Evolutionary conservation across 1,140 invertebrate species (phyloP).

Genomic region (Pseudomyrmex concolor): DNA sequence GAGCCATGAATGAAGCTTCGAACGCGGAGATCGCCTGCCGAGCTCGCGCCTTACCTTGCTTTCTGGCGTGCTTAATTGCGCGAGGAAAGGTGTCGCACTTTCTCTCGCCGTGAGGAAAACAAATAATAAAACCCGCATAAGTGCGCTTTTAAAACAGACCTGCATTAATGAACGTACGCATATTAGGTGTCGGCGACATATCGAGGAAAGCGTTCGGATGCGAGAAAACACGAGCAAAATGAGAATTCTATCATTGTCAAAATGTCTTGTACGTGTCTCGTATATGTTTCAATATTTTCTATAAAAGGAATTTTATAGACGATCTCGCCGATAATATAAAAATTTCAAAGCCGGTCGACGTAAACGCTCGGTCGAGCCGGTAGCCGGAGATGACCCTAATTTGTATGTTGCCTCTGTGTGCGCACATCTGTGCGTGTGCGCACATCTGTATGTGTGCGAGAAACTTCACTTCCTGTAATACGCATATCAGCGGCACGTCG

Average conservation of each 20-base stretch:
- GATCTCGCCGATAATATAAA: background rate
- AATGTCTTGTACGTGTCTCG: too few species aligned
- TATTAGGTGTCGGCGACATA: too few species aligned
- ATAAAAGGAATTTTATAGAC: background rate
- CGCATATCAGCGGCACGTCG: constrained; percentile 22
- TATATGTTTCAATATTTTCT: background rate
- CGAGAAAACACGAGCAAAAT: too few species aligned
- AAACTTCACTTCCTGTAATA: constrained; percentile 52
- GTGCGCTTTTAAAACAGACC: too few species aligned
- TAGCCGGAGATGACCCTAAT: constrained; percentile 49
- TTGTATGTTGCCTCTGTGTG: constrained; percentile 24
- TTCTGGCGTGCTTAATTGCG: constrained; percentile 54
- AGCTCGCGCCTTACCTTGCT: background rate
- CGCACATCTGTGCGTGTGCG: too few species aligned
- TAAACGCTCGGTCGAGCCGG: constrained; percentile 38
- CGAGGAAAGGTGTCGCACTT: constrained; percentile 66
- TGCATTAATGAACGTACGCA: too few species aligned
- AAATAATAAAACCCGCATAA: constrained; percentile 40
- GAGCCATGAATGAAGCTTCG: constrained; percentile 11
- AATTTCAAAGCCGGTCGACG: constrained; percentile 24
- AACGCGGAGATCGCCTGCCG: constrained; percentile 6
- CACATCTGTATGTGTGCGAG: background rate
- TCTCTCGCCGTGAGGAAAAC: constrained; percentile 45
- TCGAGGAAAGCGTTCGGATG: too few species aligned
- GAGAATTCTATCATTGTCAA: too few species aligned